These are phyloP conservation scores for Drosophila insularis DNA, from an alignment of 1,140 invertebrate genomes.

Conservation along the genomic window DNA sequence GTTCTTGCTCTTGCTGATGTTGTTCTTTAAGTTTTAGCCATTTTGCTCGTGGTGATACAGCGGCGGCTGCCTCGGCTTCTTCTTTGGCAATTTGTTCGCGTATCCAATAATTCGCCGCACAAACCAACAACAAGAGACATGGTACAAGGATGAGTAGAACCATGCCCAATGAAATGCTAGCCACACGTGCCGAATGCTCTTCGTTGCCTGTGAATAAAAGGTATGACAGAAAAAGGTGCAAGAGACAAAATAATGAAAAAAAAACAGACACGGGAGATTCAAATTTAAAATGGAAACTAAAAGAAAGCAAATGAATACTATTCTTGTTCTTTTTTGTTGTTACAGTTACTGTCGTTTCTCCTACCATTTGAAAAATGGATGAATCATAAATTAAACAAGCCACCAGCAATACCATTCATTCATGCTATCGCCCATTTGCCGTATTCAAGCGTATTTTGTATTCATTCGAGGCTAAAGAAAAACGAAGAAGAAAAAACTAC, in stretches of 20 bases:
- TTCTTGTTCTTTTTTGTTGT: neutral
- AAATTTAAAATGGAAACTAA: neutral
- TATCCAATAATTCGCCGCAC: conserved; percentile 83
- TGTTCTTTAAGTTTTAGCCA: conserved; percentile 52
- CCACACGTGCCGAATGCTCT: conserved; percentile 89
- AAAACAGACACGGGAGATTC: neutral
- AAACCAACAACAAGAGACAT: conserved; percentile 88
- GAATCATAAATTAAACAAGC: conserved; percentile 66
- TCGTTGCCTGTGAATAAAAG: conserved; percentile 86
- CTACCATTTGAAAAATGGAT: conserved; percentile 38
- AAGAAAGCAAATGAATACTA: neutral
- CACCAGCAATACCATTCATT: conserved; percentile 36
- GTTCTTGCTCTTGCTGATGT: neutral
- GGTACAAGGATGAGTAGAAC: conserved; percentile 90
- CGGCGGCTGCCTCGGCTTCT: conserved; percentile 64
- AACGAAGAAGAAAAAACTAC: conserved; percentile 33
- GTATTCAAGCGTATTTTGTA: neutral
- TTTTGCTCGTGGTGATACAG: conserved; percentile 52
- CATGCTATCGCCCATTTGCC: conserved; percentile 5
- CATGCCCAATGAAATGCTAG: conserved; percentile 90
- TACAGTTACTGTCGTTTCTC: neutral
- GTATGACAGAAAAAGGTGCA: conserved; percentile 18
- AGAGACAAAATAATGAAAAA: conserved; percentile 24
- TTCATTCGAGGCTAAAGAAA: neutral
- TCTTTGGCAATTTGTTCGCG: conserved; percentile 70